Evolutionary conservation across 2,797 vertebrate species (phyloP), one percentile per base, ranked within the genome.

Genomic region (Takifugu rubripes): DNA sequence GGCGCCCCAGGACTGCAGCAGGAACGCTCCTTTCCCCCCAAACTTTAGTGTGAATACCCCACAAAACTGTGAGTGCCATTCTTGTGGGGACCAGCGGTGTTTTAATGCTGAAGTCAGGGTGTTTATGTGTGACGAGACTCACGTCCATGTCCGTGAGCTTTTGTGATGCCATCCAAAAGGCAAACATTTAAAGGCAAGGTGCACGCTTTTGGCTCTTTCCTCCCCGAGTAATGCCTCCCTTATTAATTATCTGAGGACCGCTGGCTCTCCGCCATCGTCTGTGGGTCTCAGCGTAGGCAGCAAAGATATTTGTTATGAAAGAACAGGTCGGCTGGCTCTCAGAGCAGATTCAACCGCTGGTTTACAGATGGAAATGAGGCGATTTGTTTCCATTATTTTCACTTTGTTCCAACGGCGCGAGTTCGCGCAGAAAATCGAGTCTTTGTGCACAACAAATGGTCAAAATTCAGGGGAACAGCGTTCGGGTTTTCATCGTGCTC

Each of bases 241-340:
- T 85, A 85, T 84, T 86, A 86, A 87, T 88, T 84, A 83, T 89
- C 87, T 89, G 81, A 79, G 82, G 79, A 86, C 83, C 84, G 81
- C 78, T 87, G 82, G 82, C 86, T 78, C 81, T 73, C 80, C 69
- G 75, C 78, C 77, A 71, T 83, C 82, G 87, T 88, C 72, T 74
- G 74, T 54, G 83, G 85, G 77, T 86, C 74, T 89, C 82, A 73
- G 82, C 65, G 84, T 72, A 76, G 83, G 70, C 82, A 83, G 78
- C 65, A 65, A 82, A 40, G 86, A 85, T 83, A 88, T 89, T 89
- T 86, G 82, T 85, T 81, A 74, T 84, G 79, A 88, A 82, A 76
- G 81, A 86, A 77, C 75, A 61, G 73, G 55, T 79, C 83, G 83
- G 84, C 88, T 82, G 66, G 62, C 80, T 89, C 87, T 90, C 84